A percentile compares a stretch with the other conserved stretches of the same genome.
These are phyloP conservation scores for Sesamia inferens DNA, from an alignment of 2,888 invertebrate genomes.

Conservation along the genomic window DNA sequence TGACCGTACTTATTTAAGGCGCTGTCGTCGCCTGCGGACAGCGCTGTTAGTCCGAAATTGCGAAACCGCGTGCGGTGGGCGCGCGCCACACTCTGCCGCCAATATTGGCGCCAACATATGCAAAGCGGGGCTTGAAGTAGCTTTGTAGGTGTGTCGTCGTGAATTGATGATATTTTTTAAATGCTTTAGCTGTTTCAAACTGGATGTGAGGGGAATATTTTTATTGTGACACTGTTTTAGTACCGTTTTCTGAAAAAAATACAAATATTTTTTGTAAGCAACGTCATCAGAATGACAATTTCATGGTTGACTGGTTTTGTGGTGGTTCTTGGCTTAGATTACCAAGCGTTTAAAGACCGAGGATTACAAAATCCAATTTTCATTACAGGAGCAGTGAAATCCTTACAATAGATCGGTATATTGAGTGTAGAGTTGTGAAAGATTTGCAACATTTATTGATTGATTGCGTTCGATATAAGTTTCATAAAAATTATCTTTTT, in stretches of 20 bases:
- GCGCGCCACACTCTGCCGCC: slow-evolving; percentile 74
- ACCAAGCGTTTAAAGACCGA: neutral
- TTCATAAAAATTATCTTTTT: no score
- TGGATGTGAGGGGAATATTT: neutral
- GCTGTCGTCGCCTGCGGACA: slow-evolving; percentile 84
- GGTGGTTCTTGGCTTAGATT: no score
- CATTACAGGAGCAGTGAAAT: neutral
- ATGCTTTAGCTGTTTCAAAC: neutral
- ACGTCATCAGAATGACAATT: neutral
- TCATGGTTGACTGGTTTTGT: neutral
- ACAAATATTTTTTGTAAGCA: no score
- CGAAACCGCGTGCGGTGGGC: slow-evolving; percentile 84
- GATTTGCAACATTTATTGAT: no score
- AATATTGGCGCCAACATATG: slow-evolving; percentile 74
- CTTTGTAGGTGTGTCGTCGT: slow-evolving; percentile 28
- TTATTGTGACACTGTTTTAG: neutral
- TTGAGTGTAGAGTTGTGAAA: neutral
- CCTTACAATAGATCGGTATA: neutral
- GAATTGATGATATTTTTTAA: slow-evolving; percentile 20
- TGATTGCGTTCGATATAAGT: no score
- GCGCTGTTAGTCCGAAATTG: slow-evolving; percentile 86
- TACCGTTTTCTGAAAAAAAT: neutral
- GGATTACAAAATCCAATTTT: neutral
- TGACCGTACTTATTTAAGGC: slow-evolving; percentile 68
- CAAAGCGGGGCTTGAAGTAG: slow-evolving; percentile 45